Percentiles rank a stretch among this genome's conserved stretches.
Evolutionary conservation across 1,140 invertebrate species (phyloP).

Genomic region (Trichonephila clavipes): DNA sequence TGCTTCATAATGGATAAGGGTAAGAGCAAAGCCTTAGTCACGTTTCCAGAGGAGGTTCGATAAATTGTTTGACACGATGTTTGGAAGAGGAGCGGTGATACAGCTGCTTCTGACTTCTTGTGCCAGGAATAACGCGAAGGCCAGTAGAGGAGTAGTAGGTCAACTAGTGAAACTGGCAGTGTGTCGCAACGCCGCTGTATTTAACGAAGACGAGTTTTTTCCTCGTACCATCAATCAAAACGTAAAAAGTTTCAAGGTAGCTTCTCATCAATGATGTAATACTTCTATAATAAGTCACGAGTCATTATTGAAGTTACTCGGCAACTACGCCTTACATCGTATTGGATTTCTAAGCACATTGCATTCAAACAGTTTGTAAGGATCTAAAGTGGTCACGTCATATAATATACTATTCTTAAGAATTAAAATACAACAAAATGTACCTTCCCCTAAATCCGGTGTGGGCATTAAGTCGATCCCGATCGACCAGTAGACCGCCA

Average conservation of each 20-base stretch:
- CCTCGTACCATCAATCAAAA: background rate
- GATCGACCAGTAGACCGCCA: too few relatives aligned
- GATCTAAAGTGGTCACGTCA: too few relatives aligned
- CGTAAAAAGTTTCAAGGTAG: conserved; percentile 4
- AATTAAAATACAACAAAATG: too few relatives aligned
- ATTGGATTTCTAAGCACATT: too few relatives aligned
- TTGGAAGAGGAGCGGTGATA: background rate
- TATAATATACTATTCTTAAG: too few relatives aligned
- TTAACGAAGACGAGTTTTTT: conserved; percentile 2
- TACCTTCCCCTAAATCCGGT: too few relatives aligned
- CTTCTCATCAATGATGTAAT: background rate
- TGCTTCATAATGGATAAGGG: background rate
- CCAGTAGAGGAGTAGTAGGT: background rate
- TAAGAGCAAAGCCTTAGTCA: background rate
- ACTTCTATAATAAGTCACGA: background rate
- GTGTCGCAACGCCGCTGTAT: background rate
- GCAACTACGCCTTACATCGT: too few relatives aligned
- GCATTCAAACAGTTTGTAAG: too few relatives aligned
- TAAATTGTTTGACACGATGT: conserved; percentile 14
- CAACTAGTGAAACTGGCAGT: conserved; percentile 12
- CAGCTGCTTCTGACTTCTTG: background rate
- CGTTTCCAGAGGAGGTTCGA: background rate
- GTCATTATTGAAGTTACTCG: background rate
- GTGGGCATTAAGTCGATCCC: too few relatives aligned
- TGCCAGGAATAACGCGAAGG: background rate